A percentile compares a stretch with the other conserved stretches of the same genome.
phyloP scores from a whole-genome alignment of 1,140 invertebrate genomes.

The Plectrocnemia conspersa region DNA sequence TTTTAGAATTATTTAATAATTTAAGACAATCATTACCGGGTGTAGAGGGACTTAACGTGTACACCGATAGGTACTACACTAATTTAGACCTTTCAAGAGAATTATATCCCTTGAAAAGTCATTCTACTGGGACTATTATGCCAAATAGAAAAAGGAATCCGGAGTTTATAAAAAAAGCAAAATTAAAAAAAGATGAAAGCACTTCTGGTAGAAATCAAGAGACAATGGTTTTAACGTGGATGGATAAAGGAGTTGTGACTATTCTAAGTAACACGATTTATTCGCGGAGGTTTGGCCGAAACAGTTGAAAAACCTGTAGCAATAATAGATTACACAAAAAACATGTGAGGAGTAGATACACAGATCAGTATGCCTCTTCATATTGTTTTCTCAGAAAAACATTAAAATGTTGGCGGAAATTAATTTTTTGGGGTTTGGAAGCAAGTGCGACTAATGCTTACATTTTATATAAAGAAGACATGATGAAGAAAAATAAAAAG shows the following conservation, averaged over 20 bases:
- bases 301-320: conserved; percentile 29
- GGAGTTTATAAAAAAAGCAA: neutral
- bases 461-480: conserved; percentile 15
- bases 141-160: too few species aligned
- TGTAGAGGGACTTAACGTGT: too few species aligned
- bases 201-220: neutral
- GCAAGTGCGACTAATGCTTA: conserved; percentile 15
- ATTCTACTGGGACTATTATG: too few species aligned
- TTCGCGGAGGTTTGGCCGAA: neutral
- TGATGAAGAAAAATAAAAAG: conserved; percentile 8
- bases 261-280: neutral
- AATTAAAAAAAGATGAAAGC: neutral
- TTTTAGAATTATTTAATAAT: too few species aligned
- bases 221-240: neutral
- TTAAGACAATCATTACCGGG: too few species aligned
- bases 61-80: too few species aligned
- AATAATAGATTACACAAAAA: conserved; percentile 35
- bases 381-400: conserved; percentile 38
- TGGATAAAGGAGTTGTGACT: neutral
- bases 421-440: conserved; percentile 29
- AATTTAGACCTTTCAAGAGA: too few species aligned
- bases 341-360: conserved; percentile 38
- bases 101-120: too few species aligned
- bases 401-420: conserved; percentile 36
- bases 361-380: conserved; percentile 37